Evolutionary conservation across 2,888 invertebrate species (phyloP), one percentile per base, ranked within the genome.

Genomic region (Conchocele bisecta): DNA sequence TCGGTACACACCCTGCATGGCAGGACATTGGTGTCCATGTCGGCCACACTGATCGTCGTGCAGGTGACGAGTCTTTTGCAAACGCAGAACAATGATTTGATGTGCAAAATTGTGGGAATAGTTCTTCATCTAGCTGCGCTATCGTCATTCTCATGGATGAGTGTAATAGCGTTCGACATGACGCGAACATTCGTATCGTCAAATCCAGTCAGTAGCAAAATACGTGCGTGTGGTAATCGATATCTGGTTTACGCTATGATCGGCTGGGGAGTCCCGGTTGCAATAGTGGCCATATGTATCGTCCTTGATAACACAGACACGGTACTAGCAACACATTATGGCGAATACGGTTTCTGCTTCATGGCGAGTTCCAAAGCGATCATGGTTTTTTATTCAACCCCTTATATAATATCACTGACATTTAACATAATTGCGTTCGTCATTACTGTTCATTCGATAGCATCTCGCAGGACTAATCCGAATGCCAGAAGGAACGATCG

Each of bases 121-220:
- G 1, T 64, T 11, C 37, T 50, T 26, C 76, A 77, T 37, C 29
- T 70, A 17, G 37, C 66, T 4, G 63, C 66, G 44, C 50, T 77
- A 13, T 42, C 73, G 1, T 51, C 59, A 13, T 77, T 72, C 28
- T 60, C 56, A 1, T 73, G 73, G 73, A 73, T 73, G 73, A 59
- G 69, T 2, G 69, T 69, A 17, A 66, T 77, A 17, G 61, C 76
- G 24, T 50, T 63, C 9, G 61, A 70, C 41, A 77, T 77, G 73
- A 64, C 66, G 20, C 28, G 44, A 37, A 73, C 76, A 11, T 77
- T 77, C 41, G 41, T n/a, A 37, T 46, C 13, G 0, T 44, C 15
- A 3, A 41, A 41, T 11, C 15, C 28, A 3, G 39, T 20, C 2
- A 5, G 35, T 1, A 31, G 53, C 2, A 42, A 22, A 26, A 31